Evolutionary conservation across 2,888 invertebrate genomes (phyloP).

Genomic region (Lampropteryx suffumata): DNA sequence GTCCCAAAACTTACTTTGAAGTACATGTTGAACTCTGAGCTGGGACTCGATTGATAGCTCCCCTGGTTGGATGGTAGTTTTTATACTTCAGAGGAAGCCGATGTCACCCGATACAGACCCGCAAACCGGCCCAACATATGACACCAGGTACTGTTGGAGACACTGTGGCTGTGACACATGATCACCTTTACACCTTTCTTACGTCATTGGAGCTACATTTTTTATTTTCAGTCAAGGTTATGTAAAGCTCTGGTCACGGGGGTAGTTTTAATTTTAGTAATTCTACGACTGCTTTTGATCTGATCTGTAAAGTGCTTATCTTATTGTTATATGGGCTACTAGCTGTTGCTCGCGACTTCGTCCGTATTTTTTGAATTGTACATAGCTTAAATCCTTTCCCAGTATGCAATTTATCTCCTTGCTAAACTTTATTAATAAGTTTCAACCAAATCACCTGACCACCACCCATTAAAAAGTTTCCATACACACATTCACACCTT

Average conservation of each 20-base stretch:
- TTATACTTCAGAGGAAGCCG: slow-evolving; percentile 67
- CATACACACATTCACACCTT: no score
- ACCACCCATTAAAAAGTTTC: no score
- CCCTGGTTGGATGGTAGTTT: slow-evolving; percentile 64
- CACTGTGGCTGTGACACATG: slow-evolving; percentile 46
- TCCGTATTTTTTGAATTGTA: no score
- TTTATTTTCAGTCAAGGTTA: slow-evolving; percentile 73
- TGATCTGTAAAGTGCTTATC: no score
- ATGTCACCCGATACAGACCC: slow-evolving; percentile 72
- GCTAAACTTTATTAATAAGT: no score
- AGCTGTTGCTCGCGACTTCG: no score
- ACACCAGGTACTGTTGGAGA: slow-evolving; percentile 46
- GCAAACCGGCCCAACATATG: slow-evolving; percentile 73
- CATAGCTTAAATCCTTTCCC: no score
- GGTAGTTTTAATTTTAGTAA: slow-evolving; percentile 19
- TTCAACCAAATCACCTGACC: no score
- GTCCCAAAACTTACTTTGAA: slow-evolving; percentile 62
- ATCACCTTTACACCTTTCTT: slow-evolving; percentile 65
- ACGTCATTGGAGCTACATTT: slow-evolving; percentile 61
- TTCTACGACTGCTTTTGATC: no score
- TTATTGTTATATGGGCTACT: no score
- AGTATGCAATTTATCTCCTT: no score
- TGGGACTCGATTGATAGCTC: slow-evolving; percentile 67
- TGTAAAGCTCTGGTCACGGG: slow-evolving; percentile 45
- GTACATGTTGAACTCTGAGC: slow-evolving; percentile 71